A percentile compares a stretch with the other conserved stretches of the same genome.
These are phyloP conservation scores for Plutella xylostella DNA, from an alignment of 2,888 invertebrate genomes.

Conservation along the genomic window DNA sequence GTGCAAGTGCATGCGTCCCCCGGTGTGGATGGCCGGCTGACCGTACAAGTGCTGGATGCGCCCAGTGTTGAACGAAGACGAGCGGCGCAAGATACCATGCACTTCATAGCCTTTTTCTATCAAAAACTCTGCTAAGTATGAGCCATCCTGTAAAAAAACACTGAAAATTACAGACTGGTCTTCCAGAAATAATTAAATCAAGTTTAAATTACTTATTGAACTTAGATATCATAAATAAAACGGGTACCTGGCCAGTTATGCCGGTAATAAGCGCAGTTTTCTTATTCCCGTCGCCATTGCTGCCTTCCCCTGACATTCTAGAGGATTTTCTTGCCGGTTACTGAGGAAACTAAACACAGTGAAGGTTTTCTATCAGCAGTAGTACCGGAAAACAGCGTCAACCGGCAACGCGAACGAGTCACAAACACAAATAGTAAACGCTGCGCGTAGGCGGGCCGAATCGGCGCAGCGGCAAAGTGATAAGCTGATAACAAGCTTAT, in stretches of 20 bases:
- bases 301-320: constrained; percentile 50
- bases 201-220: not conserved
- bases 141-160: constrained; percentile 85
- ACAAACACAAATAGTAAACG: too few species aligned
- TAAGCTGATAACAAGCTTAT: too few species aligned
- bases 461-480: too few species aligned
- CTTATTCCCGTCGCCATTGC: constrained; percentile 31
- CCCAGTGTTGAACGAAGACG: constrained; percentile 96
- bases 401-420: too few species aligned
- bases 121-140: constrained; percentile 95
- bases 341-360: too few species aligned
- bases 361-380: too few species aligned
- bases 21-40: constrained; percentile 89
- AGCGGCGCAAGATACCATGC: constrained; percentile 94
- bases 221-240: too few species aligned
- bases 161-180: not conserved
- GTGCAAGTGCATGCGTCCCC: constrained; percentile 91
- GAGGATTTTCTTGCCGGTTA: not conserved
- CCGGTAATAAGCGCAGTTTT: constrained; percentile 95
- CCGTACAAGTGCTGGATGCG: constrained; percentile 96
- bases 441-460: too few species aligned
- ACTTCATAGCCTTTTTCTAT: constrained; percentile 93
- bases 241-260: constrained; percentile 93
- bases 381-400: too few species aligned
- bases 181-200: not conserved